Evolutionary conservation across 2,113 vertebrate species (phyloP).

Genomic region (Upupa epops): DNA sequence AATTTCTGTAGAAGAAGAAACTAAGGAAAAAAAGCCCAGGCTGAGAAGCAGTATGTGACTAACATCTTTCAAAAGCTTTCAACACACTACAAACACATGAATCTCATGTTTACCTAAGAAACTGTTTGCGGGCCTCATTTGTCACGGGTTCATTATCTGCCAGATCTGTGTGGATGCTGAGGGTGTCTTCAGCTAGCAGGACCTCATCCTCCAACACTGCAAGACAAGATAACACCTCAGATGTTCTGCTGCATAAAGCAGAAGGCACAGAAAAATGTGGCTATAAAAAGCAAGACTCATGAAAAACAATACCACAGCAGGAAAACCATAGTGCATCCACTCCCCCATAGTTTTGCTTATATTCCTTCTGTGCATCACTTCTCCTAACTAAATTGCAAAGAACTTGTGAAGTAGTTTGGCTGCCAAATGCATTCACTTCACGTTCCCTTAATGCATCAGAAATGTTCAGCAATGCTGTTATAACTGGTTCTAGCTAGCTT

Average conservation of each 20-base stretch:
- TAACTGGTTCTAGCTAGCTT: neutral
- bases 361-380: neutral
- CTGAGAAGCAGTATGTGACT: neutral
- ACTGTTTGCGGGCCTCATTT: constrained; percentile 85
- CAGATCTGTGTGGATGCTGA: constrained; percentile 89
- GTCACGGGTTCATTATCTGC: constrained; percentile 82
- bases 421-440: neutral
- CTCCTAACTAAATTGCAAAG: neutral
- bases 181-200: constrained; percentile 83
- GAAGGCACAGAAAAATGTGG: neutral
- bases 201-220: constrained; percentile 77
- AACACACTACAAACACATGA: neutral
- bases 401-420: neutral
- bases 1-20: neutral
- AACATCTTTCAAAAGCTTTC: neutral
- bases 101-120: constrained; percentile 81
- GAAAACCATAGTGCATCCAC: neutral
- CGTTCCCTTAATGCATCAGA: neutral
- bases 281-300: neutral
- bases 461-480: neutral
- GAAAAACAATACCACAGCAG: neutral
- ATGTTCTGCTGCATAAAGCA: neutral
- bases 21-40: neutral
- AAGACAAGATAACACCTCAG: constrained; percentile 1
- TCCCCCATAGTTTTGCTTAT: neutral